Base-by-base conservation (phyloP, 2,888 invertebrate species). In the Apotomis turbidana region DNA sequence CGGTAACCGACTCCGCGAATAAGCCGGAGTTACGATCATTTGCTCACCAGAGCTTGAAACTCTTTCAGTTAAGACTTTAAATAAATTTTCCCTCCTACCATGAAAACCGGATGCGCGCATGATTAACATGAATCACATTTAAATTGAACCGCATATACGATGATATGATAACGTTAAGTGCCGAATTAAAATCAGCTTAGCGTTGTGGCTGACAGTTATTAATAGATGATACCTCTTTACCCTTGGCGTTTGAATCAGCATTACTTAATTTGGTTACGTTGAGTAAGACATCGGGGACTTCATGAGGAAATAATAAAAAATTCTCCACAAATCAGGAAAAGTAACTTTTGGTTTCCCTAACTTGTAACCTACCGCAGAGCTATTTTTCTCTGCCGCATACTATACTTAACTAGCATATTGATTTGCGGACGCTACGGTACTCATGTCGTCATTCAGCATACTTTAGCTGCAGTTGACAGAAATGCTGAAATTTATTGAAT, bases 11-110 rank as follows among this genome's bases (percentile, higher is more conserved):
- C 78, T 80, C 79, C 82, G 79, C 81, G 80, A 81, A 80, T 77
- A 77, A 82, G 80, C 79, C 81, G 78, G 80, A 85, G 78, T 84
- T 83, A 84, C 84, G 87, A 86, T 87, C 83, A 88, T 89, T 86
- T 84, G 83, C 84, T 83, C 79, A 78, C 78, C 80, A 83, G 81
- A 82, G 80, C 86, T 85, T 84, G 82, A 72, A 72, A 83, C 81
- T 83, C 79, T 81, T 85, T 80, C 80, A 80, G 80, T 78, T 68
- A 72, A 58, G 51, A 68, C 72, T 54, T 68, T 68, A 62, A 71
- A 71, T 68, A 71, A 44, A 15, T 52, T 63, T 64, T 62, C 60
- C 15, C 60, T 60, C 52, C 52, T 41, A 15, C 55, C 61, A 49
- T 61, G 61, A 51, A 70, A 70, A 51, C 64, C 63, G 52, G 68